A percentile compares a stretch with the other conserved stretches of the same genome.
These are phyloP conservation scores for Caenorhabditis drosophilae DNA, from an alignment of 2,888 invertebrate species.

Conservation along the genomic window DNA sequence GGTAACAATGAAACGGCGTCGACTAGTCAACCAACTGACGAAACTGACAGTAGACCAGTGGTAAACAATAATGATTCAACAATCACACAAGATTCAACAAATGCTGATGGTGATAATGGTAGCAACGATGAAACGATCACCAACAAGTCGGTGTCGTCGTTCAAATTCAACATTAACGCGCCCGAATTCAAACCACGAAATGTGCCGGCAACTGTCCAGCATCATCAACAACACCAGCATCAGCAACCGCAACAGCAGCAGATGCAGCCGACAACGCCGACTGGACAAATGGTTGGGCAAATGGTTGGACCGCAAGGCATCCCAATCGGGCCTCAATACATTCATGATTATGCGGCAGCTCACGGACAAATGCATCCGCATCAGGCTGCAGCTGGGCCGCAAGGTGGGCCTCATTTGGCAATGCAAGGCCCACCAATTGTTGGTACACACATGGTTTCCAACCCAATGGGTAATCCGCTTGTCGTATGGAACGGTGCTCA, in stretches of 20 bases:
- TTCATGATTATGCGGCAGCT: not conserved
- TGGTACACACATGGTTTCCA: not conserved
- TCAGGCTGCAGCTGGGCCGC: too few relatives aligned
- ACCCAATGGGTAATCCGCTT: not conserved
- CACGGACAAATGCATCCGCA: not conserved
- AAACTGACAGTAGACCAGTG: too few relatives aligned
- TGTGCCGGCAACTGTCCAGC: slow-evolving; percentile 1
- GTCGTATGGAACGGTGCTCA: not conserved
- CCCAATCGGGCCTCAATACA: too few relatives aligned
- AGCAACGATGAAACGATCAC: too few relatives aligned
- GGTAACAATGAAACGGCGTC: not conserved
- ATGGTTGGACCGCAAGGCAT: not conserved
- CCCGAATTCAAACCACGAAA: slow-evolving; percentile 49
- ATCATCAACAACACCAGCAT: not conserved
- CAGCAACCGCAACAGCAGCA: not conserved
- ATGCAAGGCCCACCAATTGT: slow-evolving; percentile 4
- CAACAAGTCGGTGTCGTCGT: slow-evolving; percentile 27
- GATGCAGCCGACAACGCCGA: not conserved
- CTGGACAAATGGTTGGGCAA: not conserved
- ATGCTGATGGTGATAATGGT: slow-evolving; percentile 10
- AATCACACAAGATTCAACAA: slow-evolving; percentile 8
- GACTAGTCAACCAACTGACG: not conserved
- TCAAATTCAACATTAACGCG: slow-evolving; percentile 56
- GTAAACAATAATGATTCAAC: not conserved
- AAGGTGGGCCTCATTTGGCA: not conserved